phyloP scores from a whole-genome alignment of 2,797 vertebrate genomes.

The Channa striata region DNA sequence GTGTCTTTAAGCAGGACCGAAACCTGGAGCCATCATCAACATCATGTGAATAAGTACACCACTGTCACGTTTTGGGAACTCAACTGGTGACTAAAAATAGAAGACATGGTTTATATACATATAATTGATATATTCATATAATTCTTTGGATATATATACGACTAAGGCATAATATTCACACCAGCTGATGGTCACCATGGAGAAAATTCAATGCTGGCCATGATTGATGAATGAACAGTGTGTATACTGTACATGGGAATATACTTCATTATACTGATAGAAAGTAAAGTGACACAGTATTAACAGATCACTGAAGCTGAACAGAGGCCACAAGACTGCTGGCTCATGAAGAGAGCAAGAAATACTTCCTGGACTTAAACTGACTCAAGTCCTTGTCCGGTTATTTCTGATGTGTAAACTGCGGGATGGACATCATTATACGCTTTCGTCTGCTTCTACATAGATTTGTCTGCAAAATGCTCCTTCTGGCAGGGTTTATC shows the following conservation, averaged over 20 bases:
- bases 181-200: too few species aligned
- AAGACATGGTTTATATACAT: too few species aligned
- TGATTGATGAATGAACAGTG: too few species aligned
- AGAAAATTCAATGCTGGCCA: too few species aligned
- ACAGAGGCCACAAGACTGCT: conserved; percentile 37
- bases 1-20: not conserved
- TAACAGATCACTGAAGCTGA: conserved; percentile 54
- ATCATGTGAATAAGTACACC: not conserved
- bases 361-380: conserved; percentile 1
- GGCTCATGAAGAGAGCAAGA: conserved; percentile 21
- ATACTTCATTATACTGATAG: not conserved
- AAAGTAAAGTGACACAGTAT: conserved; percentile 19
- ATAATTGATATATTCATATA: too few species aligned
- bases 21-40: conserved; percentile 7
- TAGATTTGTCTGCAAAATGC: conserved; percentile 11
- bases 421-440: not conserved
- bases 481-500: conserved; percentile 24
- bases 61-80: not conserved
- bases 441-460: conserved; percentile 4
- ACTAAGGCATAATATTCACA: too few species aligned
- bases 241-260: not conserved
- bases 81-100: not conserved
- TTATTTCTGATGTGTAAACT: too few species aligned
- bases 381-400: not conserved
- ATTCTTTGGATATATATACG: too few species aligned